These are phyloP conservation scores for Nasonia giraulti DNA, from an alignment of 1,140 invertebrate genomes.

Conservation along the genomic window DNA sequence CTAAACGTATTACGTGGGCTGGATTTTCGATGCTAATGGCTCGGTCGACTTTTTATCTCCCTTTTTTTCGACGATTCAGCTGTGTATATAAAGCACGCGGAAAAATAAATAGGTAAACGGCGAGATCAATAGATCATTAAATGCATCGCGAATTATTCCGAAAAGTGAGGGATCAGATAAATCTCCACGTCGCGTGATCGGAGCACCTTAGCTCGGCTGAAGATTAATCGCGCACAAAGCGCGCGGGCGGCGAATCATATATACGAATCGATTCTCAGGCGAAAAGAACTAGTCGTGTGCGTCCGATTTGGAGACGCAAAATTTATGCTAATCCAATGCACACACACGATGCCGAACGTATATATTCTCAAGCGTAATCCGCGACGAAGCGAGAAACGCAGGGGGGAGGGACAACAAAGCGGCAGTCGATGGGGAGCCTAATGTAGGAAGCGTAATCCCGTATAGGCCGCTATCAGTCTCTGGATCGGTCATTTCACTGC, in stretches of 20 bases:
- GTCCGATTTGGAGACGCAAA: neutral
- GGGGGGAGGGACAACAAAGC: neutral
- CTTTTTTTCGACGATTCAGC: too few species aligned
- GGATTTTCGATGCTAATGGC: too few species aligned
- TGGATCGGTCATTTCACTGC: neutral
- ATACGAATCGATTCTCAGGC: neutral
- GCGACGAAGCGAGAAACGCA: neutral
- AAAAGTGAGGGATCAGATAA: neutral
- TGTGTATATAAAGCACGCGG: too few species aligned
- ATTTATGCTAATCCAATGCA: conserved; percentile 1
- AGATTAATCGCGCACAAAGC: too few species aligned
- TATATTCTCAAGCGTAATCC: conserved; percentile 2
- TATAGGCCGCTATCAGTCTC: neutral
- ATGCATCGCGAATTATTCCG: neutral
- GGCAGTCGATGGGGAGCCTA: conserved; percentile 7
- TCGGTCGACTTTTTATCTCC: too few species aligned
- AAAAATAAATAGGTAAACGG: too few species aligned
- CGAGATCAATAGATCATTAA: too few species aligned
- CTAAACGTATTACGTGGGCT: too few species aligned
- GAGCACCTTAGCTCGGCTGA: neutral
- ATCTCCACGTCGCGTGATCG: neutral
- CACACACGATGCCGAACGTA: too few species aligned
- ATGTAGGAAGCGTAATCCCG: conserved; percentile 27
- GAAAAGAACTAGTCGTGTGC: neutral
- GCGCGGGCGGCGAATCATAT: neutral